Evolutionary conservation across 2,113 vertebrate species (phyloP), one percentile per base, ranked within the genome.

Genomic region (Eurystomus gularis): DNA sequence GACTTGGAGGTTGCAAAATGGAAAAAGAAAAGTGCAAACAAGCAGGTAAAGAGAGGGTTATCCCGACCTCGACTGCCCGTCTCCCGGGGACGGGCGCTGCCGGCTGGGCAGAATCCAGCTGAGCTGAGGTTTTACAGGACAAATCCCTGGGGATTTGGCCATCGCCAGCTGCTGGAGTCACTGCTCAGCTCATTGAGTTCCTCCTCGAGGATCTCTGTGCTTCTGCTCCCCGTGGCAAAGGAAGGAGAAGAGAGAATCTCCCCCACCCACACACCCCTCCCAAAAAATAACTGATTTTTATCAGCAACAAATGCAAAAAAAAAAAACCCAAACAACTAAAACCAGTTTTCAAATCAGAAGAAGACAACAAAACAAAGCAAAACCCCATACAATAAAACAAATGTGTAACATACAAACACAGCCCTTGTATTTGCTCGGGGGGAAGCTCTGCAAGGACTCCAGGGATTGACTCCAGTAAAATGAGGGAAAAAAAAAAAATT

Each of bases 161-260:
- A 13, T 2, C 0, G 3, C 4, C 1, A 4, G 37, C 28, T 0
- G 39, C 20, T 3, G 2, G 26, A 24, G n/a, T 3, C 48, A 4
- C 61, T 2, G 60, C 84, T 13, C 62, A 3, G 64, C 20, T 31
- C 4, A 25, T 4, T 6, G 28, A 15, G 54, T 1, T 81, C 69
- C 81, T 61, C n/a, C 49, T 49, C 19, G 0, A 35, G 54, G 19
- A 71, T 10, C 83, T 48, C 21, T 1, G 20, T 2, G 48, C 81
- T 75, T 39, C 66, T 8, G 4, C 77, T 78, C 42, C 77, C n/a
- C 5, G 0, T 2, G 2, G 12, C 0, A 0, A 80, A 83, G 68
- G 37, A 65, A 89, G 25, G 26, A 72, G 70, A 42, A n/a, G 46
- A 51, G 58, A 86, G 61, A 68, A 84, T 93, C 73, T 87, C 78